Percentiles rank a stretch among this genome's conserved stretches.
Conservation (phyloP, 1,140 invertebrate species). For the Cotesia chilonis region DNA sequence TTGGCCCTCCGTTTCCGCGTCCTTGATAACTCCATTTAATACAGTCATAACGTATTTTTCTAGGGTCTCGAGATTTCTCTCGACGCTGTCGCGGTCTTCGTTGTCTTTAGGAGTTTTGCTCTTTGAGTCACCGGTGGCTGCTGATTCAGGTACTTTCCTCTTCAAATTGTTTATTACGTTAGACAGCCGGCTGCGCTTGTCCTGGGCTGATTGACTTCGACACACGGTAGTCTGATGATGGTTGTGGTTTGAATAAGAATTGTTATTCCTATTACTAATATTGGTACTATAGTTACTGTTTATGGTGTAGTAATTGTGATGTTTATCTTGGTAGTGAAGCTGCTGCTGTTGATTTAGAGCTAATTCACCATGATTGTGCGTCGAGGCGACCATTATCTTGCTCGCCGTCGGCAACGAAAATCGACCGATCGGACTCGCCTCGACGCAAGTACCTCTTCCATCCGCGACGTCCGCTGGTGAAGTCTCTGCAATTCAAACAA, state of each 20-base stretch:
- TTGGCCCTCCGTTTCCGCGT: slow-evolving; percentile 49
- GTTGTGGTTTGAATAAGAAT: not conserved
- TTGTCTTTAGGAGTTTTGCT: slow-evolving; percentile 38
- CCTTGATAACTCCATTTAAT: slow-evolving; percentile 61
- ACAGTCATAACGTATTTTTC: slow-evolving; percentile 64
- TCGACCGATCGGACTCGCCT: slow-evolving; percentile 40
- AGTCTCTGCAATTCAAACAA: slow-evolving; percentile 51
- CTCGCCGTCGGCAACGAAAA: slow-evolving; percentile 41
- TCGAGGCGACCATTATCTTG: slow-evolving; percentile 60
- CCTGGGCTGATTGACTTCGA: slow-evolving; percentile 56
- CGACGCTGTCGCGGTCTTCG: slow-evolving; percentile 52
- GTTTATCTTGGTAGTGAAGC: slow-evolving; percentile 47
- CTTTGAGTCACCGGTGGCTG: slow-evolving; percentile 37
- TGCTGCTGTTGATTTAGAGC: slow-evolving; percentile 49
- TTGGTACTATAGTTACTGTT: slow-evolving; percentile 39
- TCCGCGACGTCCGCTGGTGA: slow-evolving; percentile 52
- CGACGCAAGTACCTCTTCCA: slow-evolving; percentile 48
- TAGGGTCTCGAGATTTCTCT: slow-evolving; percentile 57
- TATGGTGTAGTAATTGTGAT: slow-evolving; percentile 20
- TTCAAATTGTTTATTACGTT: slow-evolving; percentile 62
- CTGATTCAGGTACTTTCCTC: slow-evolving; percentile 56
- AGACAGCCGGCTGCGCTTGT: slow-evolving; percentile 60
- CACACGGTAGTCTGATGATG: slow-evolving; percentile 11
- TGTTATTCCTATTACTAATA: slow-evolving; percentile 34
- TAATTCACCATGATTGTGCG: slow-evolving; percentile 56